Evolutionary conservation across 2,113 vertebrate species (phyloP).

Genomic region (Podiceps cristatus): DNA sequence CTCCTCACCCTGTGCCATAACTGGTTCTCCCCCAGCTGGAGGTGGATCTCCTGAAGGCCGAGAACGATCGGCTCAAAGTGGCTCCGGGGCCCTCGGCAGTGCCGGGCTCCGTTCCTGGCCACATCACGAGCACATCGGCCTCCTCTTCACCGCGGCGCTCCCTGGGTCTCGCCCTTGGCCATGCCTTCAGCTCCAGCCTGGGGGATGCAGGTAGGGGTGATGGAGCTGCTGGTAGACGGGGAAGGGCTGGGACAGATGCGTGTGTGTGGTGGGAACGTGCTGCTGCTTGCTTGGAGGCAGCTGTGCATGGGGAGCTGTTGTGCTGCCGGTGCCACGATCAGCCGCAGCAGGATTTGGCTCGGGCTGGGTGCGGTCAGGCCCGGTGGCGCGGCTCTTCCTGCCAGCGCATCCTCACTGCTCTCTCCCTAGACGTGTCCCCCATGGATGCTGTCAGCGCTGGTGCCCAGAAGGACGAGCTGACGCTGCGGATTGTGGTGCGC

Average conservation of each 20-base stretch:
- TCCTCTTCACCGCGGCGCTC: conserved; percentile 86
- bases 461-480: conserved; percentile 82
- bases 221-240: background rate
- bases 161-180: conserved; percentile 86
- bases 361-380: background rate
- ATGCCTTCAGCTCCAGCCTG: conserved; percentile 86
- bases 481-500: conserved; percentile 84
- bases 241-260: background rate
- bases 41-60: conserved; percentile 91
- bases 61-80: conserved; percentile 94
- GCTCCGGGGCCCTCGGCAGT: conserved; percentile 76
- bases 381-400: fast-evolving
- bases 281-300: background rate
- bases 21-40: conserved; percentile 79
- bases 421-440: conserved; percentile 81
- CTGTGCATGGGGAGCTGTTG: fast-evolving
- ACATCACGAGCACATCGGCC: conserved; percentile 78
- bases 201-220: conserved; percentile 81
- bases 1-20: background rate
- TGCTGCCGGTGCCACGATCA: fast-evolving
- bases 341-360: background rate
- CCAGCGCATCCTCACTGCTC: background rate
- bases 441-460: conserved; percentile 81
- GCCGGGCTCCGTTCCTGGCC: conserved; percentile 78
- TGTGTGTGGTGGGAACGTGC: background rate